phyloP scores from a whole-genome alignment of 2,888 invertebrate species.

The Druceiella hillmani region DNA sequence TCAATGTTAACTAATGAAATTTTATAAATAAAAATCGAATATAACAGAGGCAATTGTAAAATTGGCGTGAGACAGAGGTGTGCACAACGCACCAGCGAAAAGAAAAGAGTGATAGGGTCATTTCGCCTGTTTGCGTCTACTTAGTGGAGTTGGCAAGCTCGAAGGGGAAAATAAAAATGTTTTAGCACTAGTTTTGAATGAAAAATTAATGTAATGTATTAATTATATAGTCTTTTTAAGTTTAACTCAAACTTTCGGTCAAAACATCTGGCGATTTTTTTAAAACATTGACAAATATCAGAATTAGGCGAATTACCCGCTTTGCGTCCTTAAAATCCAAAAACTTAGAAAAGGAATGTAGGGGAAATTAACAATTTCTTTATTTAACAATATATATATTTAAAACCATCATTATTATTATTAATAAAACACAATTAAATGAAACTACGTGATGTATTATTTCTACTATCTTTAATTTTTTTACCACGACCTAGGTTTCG shows the following conservation, averaged over 20 bases:
- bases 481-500: too few species aligned
- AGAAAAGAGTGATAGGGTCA: too few species aligned
- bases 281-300: constrained; percentile 13
- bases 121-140: constrained; percentile 18
- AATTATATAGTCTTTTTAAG: constrained; percentile 20
- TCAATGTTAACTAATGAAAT: too few species aligned
- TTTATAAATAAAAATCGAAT: too few species aligned
- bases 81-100: too few species aligned
- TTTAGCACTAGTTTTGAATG: constrained; percentile 13
- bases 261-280: constrained; percentile 13
- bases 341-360: constrained; percentile 20
- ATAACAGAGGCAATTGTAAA: too few species aligned
- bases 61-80: too few species aligned
- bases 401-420: constrained; percentile 12
- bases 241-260: constrained; percentile 16
- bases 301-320: constrained; percentile 14
- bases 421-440: too few species aligned
- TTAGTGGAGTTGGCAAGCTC: constrained; percentile 21
- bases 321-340: constrained; percentile 18
- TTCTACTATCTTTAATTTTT: too few species aligned
- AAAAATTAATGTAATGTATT: constrained; percentile 20
- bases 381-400: constrained; percentile 8
- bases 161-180: constrained; percentile 18
- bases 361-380: constrained; percentile 11
- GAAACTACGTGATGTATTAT: too few species aligned